Conservation (phyloP, 2,113 vertebrate species). For the Mohoua ochrocephala region DNA sequence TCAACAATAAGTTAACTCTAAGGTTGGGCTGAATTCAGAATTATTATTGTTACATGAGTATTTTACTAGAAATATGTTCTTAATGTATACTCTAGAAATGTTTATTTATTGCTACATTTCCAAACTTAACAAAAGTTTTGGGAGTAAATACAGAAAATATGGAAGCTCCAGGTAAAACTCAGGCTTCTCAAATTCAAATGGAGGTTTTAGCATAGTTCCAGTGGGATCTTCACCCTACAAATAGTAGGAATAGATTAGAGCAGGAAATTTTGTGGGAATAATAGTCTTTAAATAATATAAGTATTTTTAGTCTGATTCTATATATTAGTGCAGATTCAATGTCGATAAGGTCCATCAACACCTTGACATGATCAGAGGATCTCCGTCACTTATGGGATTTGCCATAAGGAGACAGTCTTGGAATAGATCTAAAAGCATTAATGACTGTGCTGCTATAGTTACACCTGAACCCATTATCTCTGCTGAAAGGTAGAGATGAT, state of each 20-base stretch:
- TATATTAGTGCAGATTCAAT: background rate
- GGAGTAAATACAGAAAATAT: background rate
- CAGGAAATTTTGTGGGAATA: background rate
- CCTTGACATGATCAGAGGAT: background rate
- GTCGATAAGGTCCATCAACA: background rate
- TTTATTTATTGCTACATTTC: background rate
- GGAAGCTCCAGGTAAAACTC: background rate
- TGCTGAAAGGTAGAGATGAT: background rate
- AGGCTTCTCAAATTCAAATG: background rate
- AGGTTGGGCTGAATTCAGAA: background rate
- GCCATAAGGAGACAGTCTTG: background rate
- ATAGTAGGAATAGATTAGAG: background rate
- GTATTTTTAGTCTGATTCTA: background rate
- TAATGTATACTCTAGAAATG: background rate
- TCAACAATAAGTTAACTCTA: background rate
- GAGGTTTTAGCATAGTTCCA: background rate
- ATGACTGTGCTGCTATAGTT: background rate
- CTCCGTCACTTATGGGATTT: background rate
- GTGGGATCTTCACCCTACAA: background rate
- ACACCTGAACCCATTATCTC: background rate
- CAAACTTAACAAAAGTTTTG: background rate
- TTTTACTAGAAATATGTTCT: background rate
- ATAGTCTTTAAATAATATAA: background rate
- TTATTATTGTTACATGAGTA: background rate
- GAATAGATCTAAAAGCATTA: background rate